Evolutionary conservation across 1,140 invertebrate species (phyloP).

Genomic region (Heterodera schachtii): DNA sequence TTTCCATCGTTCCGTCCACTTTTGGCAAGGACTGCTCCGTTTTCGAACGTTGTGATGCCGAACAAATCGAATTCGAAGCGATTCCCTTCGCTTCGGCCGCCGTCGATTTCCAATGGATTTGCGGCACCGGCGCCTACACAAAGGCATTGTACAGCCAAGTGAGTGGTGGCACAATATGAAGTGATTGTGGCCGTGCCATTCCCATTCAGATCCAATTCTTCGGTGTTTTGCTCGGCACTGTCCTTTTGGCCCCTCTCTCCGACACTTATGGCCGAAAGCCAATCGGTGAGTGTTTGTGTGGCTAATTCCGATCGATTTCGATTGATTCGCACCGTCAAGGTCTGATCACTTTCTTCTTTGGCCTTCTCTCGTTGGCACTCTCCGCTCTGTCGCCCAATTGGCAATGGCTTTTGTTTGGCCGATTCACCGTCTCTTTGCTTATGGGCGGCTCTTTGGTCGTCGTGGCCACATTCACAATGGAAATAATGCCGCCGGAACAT

Average conservation of each 20-base stretch:
- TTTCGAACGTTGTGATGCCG: conserved; percentile 13
- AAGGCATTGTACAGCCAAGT: conserved; percentile 24
- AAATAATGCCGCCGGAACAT: conserved; percentile 43
- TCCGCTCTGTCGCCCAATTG: conserved; percentile 43
- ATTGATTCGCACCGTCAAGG: background rate
- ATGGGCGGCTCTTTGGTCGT: conserved; percentile 58
- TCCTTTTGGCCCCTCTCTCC: conserved; percentile 16
- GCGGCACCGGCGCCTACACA: conserved; percentile 23
- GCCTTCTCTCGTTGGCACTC: conserved; percentile 1
- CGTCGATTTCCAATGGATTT: conserved; percentile 34
- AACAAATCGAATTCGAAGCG: conserved; percentile 25
- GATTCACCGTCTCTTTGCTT: conserved; percentile 36
- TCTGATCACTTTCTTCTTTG: conserved; percentile 6
- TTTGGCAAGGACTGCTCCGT: conserved; percentile 24
- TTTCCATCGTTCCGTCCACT: background rate
- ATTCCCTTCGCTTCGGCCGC: conserved; percentile 28
- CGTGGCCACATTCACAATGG: conserved; percentile 39
- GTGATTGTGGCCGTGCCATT: too few relatives aligned
- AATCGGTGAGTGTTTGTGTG: background rate
- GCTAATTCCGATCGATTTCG: background rate
- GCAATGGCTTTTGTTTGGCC: conserved; percentile 48
- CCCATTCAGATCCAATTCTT: conserved; percentile 24
- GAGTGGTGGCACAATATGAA: background rate
- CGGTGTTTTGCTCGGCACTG: conserved; percentile 33
- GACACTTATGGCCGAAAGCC: conserved; percentile 34